Percentiles rank a stretch among this genome's conserved stretches.
Conservation (phyloP, 2,888 invertebrate species). For the Urechis unicinctus region DNA sequence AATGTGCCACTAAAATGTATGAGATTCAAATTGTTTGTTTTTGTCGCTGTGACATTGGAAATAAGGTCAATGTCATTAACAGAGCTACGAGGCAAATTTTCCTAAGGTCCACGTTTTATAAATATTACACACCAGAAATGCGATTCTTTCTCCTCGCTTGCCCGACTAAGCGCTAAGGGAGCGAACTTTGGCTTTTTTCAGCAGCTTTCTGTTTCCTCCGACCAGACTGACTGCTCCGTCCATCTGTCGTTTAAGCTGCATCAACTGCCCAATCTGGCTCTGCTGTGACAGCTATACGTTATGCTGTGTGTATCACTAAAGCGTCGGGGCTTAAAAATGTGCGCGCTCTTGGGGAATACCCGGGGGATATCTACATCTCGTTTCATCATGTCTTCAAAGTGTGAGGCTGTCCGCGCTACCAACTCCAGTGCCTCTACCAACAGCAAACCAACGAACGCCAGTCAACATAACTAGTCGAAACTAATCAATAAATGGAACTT, state of each 20-base stretch:
- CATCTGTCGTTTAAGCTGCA: slow-evolving; percentile 1
- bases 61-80: too few relatives aligned
- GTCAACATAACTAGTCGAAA: too few relatives aligned
- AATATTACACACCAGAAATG: slow-evolving; percentile 2
- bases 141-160: neutral
- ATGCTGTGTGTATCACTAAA: too few relatives aligned
- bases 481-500: too few relatives aligned
- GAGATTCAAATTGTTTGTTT: too few relatives aligned
- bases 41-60: too few relatives aligned
- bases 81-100: too few relatives aligned
- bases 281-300: too few relatives aligned
- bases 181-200: slow-evolving; percentile 1
- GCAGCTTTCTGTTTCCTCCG: neutral
- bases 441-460: neutral
- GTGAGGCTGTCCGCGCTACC: neutral
- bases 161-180: neutral
- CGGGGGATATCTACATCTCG: neutral
- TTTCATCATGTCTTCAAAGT: neutral
- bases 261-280: neutral
- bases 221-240: neutral
- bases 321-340: too few relatives aligned
- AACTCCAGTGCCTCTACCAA: neutral
- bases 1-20: too few relatives aligned
- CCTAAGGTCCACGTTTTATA: too few relatives aligned
- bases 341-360: too few relatives aligned